Evolutionary conservation across 2,113 vertebrate genomes (phyloP), one percentile per base, ranked within the genome.

Genomic region (Macrotus californicus): DNA sequence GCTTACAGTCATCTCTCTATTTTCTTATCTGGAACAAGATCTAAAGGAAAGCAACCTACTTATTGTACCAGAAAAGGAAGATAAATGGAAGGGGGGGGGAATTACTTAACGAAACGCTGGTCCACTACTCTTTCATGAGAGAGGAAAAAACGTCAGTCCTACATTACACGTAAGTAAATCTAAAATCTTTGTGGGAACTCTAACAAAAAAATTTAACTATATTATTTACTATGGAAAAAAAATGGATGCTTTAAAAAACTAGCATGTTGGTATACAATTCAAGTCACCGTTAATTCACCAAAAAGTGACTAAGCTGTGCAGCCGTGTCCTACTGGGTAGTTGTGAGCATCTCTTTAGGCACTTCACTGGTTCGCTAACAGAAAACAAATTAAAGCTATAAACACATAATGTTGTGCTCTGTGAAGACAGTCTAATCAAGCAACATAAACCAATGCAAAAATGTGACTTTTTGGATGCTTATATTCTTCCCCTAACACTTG

Each of bases 341-440:
- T 97, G 93, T 97, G 89, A 97, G 97, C 97, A 95, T 98, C 97
- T 98, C 97, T 98, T 98, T 95, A 98, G 98, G 98, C 98, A 98
- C 98, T 98, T 98, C 92, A 96, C 98, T 98, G 98, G 97, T 98
- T 98, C 97, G 85, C 95, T 97, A 97, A 98, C 97, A 95, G 48
- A 98, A 98, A 96, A 97, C 96, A 98, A 98, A 98, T 97, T 98
- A 98, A 98, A 98, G 98, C 98, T 98, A 98, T 97, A 97, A 98
- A 98, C 97, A 98, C 96, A 95, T 90, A 93, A 97, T 88, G 93
- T 98, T 98, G 98, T 98, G 98, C 98, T 98, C 97, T 98, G 95
- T 96, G 79, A 96, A 97, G 97, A 97, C 34, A 97, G 97, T 92
- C 95, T 95, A 95, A 73, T 89, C 82, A 97, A 98, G 97, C 95